These are phyloP conservation scores for Rousettus madagascariensis DNA, from an alignment of 2,797 vertebrate genomes.

Conservation along the genomic window DNA sequence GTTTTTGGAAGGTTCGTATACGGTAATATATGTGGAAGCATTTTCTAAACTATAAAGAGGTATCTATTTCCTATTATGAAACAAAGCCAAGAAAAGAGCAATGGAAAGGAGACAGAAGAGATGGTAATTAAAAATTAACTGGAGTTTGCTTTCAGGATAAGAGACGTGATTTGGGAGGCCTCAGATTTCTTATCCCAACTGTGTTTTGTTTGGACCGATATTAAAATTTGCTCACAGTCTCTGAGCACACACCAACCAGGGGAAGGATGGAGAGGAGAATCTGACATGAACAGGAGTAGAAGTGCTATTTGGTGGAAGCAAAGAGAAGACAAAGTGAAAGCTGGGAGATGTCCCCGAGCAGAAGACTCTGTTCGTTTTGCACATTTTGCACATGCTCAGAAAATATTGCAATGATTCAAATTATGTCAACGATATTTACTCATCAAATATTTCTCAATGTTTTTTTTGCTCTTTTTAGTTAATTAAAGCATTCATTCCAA, in stretches of 20 bases:
- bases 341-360: neutral
- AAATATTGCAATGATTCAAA: neutral
- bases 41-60: neutral
- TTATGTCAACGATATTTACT: neutral
- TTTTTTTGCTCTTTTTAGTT: neutral
- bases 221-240: neutral
- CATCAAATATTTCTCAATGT: neutral
- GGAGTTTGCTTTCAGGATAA: constrained; percentile 11
- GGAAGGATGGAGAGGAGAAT: neutral
- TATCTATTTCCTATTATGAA: neutral
- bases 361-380: neutral
- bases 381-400: neutral
- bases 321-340: neutral
- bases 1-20: neutral
- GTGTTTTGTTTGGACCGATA: neutral
- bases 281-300: neutral
- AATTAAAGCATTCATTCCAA: neutral
- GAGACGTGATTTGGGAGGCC: neutral
- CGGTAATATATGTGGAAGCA: neutral
- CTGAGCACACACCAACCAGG: neutral
- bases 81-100: neutral
- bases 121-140: neutral
- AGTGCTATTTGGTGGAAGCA: neutral
- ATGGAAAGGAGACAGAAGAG: neutral
- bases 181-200: neutral